Evolutionary conservation across 2,113 vertebrate genomes (phyloP), one percentile per base, ranked within the genome.

Genomic region (Mandrillus leucophaeus): DNA sequence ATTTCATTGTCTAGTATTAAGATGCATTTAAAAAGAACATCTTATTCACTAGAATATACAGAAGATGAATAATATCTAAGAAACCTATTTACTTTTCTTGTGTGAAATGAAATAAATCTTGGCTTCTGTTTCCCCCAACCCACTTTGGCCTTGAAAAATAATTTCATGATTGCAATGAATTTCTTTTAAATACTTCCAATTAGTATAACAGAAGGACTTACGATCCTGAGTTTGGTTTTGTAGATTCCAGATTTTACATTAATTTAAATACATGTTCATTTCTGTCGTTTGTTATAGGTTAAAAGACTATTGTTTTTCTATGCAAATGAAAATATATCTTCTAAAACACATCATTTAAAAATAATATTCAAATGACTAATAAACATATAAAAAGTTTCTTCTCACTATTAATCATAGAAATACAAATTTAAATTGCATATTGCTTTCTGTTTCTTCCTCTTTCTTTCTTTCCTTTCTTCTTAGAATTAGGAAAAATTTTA

Each of bases 1-100:
- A 75, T 90, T 93, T 96, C 12, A 35, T 80, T 94, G 59, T 88
- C 8, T 10, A 80, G 12, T 92, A 73, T 79, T 88, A 91, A 90
- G 64, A 40, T 90, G 6, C 45, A 84, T 93, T 96, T 66, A 57
- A 88, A 84, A 82, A 93, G 25, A 82, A 79, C 82, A 89, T 76
- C 16, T 43, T 70, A 86, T 61, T 86, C 48, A 40, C 25, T 87
- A 68, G 85, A 88, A 23, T 91, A 80, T 70, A 23, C 86, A 92
- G 57, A 95, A 72, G 38, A 92, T 82, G 55, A 96, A 25, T 7
- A 76, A 12, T 96, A 86, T 61, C 35, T 97, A 82, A 97, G 73
- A 95, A 95, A 83, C n/a, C 5, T n/a, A 12, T 88, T 78, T 76
- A 22, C 5, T 88, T 83, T 89, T 88, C 32, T 94, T 92, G 7